phyloP scores from a whole-genome alignment of 2,113 vertebrate species.

The Hepsetus odoe region DNA sequence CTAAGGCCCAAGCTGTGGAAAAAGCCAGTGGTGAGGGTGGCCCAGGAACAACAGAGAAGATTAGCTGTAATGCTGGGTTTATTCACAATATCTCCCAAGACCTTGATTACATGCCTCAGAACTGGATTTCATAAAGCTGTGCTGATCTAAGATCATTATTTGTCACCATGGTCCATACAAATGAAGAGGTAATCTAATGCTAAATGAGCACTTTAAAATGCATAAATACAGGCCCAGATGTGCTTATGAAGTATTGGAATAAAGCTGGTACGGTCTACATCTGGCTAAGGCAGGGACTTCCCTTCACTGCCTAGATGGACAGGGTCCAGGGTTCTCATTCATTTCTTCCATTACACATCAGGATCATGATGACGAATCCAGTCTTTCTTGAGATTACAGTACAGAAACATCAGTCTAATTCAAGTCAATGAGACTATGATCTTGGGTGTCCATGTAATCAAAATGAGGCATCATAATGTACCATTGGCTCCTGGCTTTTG shows the following conservation, averaged over 20 bases:
- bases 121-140: neutral
- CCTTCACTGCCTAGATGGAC: neutral
- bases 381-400: neutral
- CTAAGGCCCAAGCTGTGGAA: neutral
- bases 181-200: neutral
- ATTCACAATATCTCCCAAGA: neutral
- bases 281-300: neutral
- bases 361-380: neutral
- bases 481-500: neutral
- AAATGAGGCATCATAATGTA: neutral
- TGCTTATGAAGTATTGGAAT: neutral
- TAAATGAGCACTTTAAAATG: neutral
- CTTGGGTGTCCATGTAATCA: neutral
- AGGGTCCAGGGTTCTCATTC: neutral
- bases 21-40: neutral
- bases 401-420: conserved; percentile 15
- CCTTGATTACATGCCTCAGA: no score
- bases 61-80: neutral
- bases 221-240: neutral
- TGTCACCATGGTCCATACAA: neutral
- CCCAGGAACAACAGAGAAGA: neutral
- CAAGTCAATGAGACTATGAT: conserved; percentile 6
- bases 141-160: neutral
- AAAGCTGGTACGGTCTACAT: neutral
- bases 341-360: neutral